Evolutionary conservation across 2,113 vertebrate species (phyloP), one percentile per base, ranked within the genome.

Genomic region (Silurus glanis): DNA sequence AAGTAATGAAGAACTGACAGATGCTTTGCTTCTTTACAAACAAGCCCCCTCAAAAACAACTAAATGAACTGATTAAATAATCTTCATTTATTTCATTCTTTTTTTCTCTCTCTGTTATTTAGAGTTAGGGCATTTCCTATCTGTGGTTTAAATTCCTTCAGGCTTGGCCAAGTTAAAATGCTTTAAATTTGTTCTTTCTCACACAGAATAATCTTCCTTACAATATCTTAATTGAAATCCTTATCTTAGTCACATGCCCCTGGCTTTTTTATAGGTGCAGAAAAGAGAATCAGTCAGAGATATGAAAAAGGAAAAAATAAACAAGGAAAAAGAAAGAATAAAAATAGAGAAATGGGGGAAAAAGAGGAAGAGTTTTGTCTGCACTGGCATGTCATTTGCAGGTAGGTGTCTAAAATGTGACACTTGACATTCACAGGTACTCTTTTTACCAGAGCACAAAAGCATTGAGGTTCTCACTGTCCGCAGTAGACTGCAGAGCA

Each of bases 391-490:
- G 90, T 89, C 92, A 91, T 94, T 93, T 93, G 89, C 90, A 86
- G 89, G 88, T 90, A 90, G 85, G 85, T 86, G 87, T 90, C 89
- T 93, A 93, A 92, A 93, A 92, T 93, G 92, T 94, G 92, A 92
- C 83, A 85, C 91, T 92, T 94, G 93, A 94, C 94, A 94, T 94
- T 94, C 91, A 93, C 89, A 92, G 87, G 89, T n/a, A 71, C 75
- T 86, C 84, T 91, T 90, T 92, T 88, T 91, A 91, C 90, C 91
- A 90, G 87, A 87, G 75, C 87, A 89, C 66, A 13, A 80, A 84
- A 61, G 67, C 62, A 14, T 90, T 90, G 17, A 85, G 21, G 85
- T 94, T 94, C 92, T 92, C 90, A 87, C 87, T 86, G 89, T 89
- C 90, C 90, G 92, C 86, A 67, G 47, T 12, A 8, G 66, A 62